phyloP scores from a whole-genome alignment of 2,888 invertebrate genomes.

The Tribolium freemani region DNA sequence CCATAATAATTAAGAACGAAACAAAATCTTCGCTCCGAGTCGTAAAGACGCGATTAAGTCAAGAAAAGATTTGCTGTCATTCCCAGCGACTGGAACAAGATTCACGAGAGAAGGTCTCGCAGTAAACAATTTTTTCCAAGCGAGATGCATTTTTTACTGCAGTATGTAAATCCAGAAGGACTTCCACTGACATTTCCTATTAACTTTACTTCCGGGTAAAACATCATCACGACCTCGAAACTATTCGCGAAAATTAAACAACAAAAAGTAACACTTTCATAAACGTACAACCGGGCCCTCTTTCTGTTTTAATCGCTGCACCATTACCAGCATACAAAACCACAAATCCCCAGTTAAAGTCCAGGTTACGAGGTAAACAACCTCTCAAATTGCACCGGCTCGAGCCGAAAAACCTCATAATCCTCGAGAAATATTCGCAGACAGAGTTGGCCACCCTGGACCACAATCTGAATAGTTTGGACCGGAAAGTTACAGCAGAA shows the following conservation, averaged over 20 bases:
- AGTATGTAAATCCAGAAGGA: constrained; percentile 21
- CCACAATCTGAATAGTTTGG: neutral
- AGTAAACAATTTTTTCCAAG: constrained; percentile 15
- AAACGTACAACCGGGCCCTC: constrained; percentile 2
- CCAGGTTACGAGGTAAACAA: neutral
- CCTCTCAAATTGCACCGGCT: neutral
- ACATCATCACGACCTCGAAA: constrained; percentile 4
- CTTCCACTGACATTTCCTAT: constrained; percentile 27
- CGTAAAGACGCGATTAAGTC: neutral
- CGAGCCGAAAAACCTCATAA: neutral
- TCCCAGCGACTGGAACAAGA: neutral
- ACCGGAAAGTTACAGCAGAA: too few relatives aligned
- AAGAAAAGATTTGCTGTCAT: neutral
- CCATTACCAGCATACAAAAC: constrained; percentile 3
- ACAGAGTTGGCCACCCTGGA: neutral
- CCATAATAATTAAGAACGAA: constrained; percentile 26
- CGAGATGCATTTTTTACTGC: constrained; percentile 8
- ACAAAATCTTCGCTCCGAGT: neutral
- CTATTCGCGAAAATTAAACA: neutral
- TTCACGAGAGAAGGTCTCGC: neutral
- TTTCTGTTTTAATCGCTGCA: constrained; percentile 19
- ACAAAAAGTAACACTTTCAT: neutral
- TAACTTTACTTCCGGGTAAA: constrained; percentile 6
- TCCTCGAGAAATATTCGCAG: neutral
- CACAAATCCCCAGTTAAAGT: neutral